Conservation (phyloP, 2,113 vertebrate genomes). For the Nycticryphes semicollaris region DNA sequence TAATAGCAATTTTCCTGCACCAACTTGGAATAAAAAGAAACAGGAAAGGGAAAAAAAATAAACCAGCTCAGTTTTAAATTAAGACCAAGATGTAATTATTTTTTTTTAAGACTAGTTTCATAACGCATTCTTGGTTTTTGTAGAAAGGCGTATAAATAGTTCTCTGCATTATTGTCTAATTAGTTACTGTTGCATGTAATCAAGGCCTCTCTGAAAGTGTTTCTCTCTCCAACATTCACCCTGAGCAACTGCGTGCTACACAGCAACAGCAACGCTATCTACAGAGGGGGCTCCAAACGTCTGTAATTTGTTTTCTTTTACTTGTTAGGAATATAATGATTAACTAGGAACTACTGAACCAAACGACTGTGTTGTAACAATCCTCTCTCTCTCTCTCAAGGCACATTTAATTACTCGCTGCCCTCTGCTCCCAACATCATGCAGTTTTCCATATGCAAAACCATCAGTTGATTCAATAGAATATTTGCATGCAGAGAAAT, state of each 20-base stretch:
- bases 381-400: not conserved
- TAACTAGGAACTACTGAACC: conserved; percentile 23
- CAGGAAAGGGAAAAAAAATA: not conserved
- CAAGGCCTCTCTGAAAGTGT: not conserved
- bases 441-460: conserved; percentile 7
- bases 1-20: conserved; percentile 51
- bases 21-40: conserved; percentile 27
- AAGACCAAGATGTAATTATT: conserved; percentile 4
- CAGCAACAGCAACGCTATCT: not conserved
- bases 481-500: not conserved
- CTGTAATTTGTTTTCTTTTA: not conserved
- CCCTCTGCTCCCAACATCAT: not conserved
- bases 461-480: not conserved
- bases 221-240: not conserved
- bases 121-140: not conserved
- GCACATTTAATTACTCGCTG: not conserved
- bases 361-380: not conserved
- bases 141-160: not conserved
- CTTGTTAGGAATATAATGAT: conserved; percentile 6
- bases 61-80: not conserved
- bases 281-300: not conserved
- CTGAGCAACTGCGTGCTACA: not conserved
- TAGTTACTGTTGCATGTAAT: not conserved
- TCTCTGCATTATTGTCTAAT: conserved; percentile 18
- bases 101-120: conserved; percentile 24